phyloP scores from a whole-genome alignment of 2,113 vertebrate genomes.

The Rissa tridactyla region DNA sequence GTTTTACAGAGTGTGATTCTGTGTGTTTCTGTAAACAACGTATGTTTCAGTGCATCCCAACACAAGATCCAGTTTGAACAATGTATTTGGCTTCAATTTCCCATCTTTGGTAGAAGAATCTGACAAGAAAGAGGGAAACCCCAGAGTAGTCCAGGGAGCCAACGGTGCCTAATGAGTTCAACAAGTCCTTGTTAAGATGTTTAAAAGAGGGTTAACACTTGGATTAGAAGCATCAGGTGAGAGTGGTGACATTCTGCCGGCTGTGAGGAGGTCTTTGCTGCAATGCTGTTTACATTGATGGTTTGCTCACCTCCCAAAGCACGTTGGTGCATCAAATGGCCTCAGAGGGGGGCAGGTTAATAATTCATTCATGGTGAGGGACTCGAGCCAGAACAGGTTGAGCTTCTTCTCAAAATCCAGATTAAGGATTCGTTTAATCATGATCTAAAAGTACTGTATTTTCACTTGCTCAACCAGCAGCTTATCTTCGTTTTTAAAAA shows the following conservation, averaged over 20 bases:
- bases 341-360: not conserved
- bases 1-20: not conserved
- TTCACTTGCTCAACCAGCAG: not conserved
- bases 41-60: not conserved
- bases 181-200: not conserved
- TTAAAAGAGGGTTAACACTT: not conserved
- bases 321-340: not conserved
- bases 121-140: not conserved
- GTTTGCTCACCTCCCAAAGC: not conserved
- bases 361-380: not conserved
- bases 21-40: not conserved
- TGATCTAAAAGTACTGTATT: not conserved
- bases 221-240: not conserved
- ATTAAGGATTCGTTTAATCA: not conserved
- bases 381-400: not conserved
- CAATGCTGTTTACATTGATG: rapidly evolving
- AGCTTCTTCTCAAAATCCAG: not conserved
- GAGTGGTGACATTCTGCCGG: not conserved
- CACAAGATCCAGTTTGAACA: not conserved
- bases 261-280: not conserved
- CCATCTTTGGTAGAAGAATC: too few relatives aligned
- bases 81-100: not conserved
- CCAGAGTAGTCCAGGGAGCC: not conserved
- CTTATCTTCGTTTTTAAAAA: not conserved
- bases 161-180: not conserved